Evolutionary conservation across 2,797 vertebrate species (phyloP), one percentile per base, ranked within the genome.

Genomic region (Hybognathus amarus): DNA sequence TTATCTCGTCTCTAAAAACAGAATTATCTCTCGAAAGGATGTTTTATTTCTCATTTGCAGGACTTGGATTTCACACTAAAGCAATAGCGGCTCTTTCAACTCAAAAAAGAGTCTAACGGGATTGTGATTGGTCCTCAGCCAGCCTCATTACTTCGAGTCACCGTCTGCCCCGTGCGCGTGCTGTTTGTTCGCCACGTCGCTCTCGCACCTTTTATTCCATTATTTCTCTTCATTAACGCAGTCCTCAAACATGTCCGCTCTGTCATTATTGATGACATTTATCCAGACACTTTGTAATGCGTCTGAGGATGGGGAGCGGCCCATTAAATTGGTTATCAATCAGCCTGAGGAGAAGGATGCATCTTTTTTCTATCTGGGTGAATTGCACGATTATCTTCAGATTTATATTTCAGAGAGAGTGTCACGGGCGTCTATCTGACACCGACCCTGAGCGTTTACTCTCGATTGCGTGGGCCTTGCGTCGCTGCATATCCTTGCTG

Each of bases 311-410:
- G 54, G 42, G 36, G 54, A 75, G 70, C 61, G 18, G 83, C 85
- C 87, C 79, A 88, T 70, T 87, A 85, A 88, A 90, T 88, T 89
- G 87, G 87, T 91, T 91, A 91, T 87, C 88, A 91, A 90, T 92
- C 88, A 88, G 86, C 83, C 87, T 79, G 40, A 18, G 67, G 87
- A 83, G 76, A 86, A 86, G 88, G 75, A 87, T 78, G 66, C 69
- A 33, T 61, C 20, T 84, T 83, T 80, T 83, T 82, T 91, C 86
- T 83, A 75, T 86, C 85, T 76, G 83, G 84, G 80, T 88, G 88
- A 91, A 90, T 79, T 87, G 38, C 1, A 15, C 79, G 24, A 84
- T 92, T 90, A 88, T 90, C 87, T 83, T 88, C 85, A 92, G 86
- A 85, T 91, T 91, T 90, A 91, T 90, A 86, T 45, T 64, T 36